These are phyloP conservation scores for Hipparchia sbordonii DNA, from an alignment of 2,888 invertebrate species.

Conservation along the genomic window DNA sequence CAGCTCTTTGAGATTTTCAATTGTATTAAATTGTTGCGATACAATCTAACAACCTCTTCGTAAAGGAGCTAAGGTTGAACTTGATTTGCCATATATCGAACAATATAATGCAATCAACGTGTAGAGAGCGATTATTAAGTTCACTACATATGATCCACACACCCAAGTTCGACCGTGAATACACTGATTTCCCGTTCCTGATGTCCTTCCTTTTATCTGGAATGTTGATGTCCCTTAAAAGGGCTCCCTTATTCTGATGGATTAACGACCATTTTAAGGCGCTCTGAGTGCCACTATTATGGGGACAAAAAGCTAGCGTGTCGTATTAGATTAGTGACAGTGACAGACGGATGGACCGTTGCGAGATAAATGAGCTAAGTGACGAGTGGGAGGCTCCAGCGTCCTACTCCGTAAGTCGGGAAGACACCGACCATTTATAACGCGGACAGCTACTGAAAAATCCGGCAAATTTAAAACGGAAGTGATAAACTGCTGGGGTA, in stretches of 20 bases:
- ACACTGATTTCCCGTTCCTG: slow-evolving; percentile 37
- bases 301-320: slow-evolving; percentile 79
- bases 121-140: slow-evolving; percentile 19
- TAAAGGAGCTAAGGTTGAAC: slow-evolving; percentile 2
- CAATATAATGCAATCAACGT: slow-evolving; percentile 24
- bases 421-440: slow-evolving; percentile 69
- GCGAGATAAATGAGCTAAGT: slow-evolving; percentile 80
- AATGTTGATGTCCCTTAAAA: slow-evolving; percentile 62
- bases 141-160: slow-evolving; percentile 27
- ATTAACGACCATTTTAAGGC: slow-evolving; percentile 70
- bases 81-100: slow-evolving; percentile 4
- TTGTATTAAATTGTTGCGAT: not conserved
- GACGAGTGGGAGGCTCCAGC: slow-evolving; percentile 73
- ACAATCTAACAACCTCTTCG: not conserved
- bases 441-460: slow-evolving; percentile 64
- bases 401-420: slow-evolving; percentile 53
- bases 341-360: slow-evolving; percentile 78
- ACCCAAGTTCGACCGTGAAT: slow-evolving; percentile 28
- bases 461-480: slow-evolving; percentile 59
- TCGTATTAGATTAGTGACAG: slow-evolving; percentile 81
- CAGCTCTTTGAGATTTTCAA: too few relatives aligned
- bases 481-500: slow-evolving; percentile 37
- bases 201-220: slow-evolving; percentile 55
- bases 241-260: slow-evolving; percentile 63
- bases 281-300: slow-evolving; percentile 72